Evolutionary conservation across 2,797 vertebrate genomes (phyloP).

Genomic region (Sebastes cheni): DNA sequence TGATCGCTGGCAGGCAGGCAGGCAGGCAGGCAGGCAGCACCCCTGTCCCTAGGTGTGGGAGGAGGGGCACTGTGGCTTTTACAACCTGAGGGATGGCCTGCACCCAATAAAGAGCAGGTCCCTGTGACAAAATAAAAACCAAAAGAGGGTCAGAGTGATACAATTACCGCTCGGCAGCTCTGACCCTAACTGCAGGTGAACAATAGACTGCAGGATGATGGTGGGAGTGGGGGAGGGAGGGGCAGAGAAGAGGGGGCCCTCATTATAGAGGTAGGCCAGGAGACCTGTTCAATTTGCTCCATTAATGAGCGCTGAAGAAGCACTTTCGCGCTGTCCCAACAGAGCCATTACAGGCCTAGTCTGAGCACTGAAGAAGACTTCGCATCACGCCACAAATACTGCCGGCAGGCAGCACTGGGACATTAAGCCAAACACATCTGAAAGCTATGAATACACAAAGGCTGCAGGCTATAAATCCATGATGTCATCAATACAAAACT

Average conservation of each 20-base stretch:
- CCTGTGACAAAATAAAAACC: constrained; percentile 84
- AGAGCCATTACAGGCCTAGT: constrained; percentile 78
- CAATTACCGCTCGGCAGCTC: constrained; percentile 76
- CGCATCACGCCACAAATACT: constrained; percentile 59
- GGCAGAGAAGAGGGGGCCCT: constrained; percentile 54
- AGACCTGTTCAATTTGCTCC: constrained; percentile 85
- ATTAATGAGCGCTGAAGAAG: constrained; percentile 87
- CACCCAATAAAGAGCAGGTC: constrained; percentile 81
- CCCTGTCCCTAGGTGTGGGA: constrained; percentile 70
- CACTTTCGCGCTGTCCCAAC: constrained; percentile 80
- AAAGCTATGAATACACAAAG: constrained; percentile 68
- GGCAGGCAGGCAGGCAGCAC: constrained; percentile 67
- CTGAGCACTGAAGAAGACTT: constrained; percentile 56
- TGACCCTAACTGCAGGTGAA: constrained; percentile 75
- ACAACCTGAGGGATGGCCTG: constrained; percentile 76
- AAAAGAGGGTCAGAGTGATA: constrained; percentile 79
- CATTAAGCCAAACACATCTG: constrained; percentile 70
- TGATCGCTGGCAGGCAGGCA: constrained; percentile 75
- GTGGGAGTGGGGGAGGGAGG: constrained; percentile 5
- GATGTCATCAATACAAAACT: constrained; percentile 53
- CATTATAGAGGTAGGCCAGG: constrained; percentile 74
- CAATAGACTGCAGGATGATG: constrained; percentile 67
- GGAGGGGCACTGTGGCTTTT: constrained; percentile 70
- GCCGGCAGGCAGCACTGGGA: constrained; percentile 49
- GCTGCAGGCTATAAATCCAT: constrained; percentile 56